Evolutionary conservation across 2,888 invertebrate species (phyloP), one percentile per base, ranked within the genome.

Genomic region (Catocala sponsa): DNA sequence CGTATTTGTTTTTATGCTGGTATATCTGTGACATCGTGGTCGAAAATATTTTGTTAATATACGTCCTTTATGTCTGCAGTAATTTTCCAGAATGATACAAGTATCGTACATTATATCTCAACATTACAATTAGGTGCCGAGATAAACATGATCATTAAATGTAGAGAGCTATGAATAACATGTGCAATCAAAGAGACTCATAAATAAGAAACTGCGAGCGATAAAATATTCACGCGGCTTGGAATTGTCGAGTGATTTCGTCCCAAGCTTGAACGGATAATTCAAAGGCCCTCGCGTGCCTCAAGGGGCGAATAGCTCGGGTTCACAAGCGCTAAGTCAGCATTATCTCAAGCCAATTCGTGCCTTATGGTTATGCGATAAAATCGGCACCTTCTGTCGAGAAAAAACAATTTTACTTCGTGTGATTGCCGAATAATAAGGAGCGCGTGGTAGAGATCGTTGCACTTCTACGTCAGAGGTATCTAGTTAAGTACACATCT

Each of bases 261-360:
- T 6, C 9, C 35, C 1, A 6, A 38, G 9, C 35, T 38, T 7
- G 35, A 38, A 9, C 35, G 9, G 71, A 74, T 70, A 74, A 65
- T 66, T 74, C 64, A 61, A 72, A 73, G 70, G 70, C 59, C 62
- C 58, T 59, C 13, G 47, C 65, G 67, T 68, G 67, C 64, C 70
- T 72, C 62, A 53, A 71, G 78, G 65, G 67, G 64, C 54, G 59
- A 62, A 72, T 62, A 60, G 59, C 58, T 72, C 56, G 59, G 68
- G 64, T 70, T 63, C 65, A 57, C 63, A 72, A 70, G 54, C 54
- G 67, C 65, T 63, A 64, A 76, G 55, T 78, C 70, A 72, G 64
- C 71, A 56, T 63, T 59, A 56, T 65, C 59, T 66, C 55, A 54
- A 38, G 57, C 54, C 68, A 61, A 63, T 70, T 61, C 63, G 56